Evolutionary conservation across 1,140 invertebrate species (phyloP).

Genomic region (Papilio glaucus): DNA sequence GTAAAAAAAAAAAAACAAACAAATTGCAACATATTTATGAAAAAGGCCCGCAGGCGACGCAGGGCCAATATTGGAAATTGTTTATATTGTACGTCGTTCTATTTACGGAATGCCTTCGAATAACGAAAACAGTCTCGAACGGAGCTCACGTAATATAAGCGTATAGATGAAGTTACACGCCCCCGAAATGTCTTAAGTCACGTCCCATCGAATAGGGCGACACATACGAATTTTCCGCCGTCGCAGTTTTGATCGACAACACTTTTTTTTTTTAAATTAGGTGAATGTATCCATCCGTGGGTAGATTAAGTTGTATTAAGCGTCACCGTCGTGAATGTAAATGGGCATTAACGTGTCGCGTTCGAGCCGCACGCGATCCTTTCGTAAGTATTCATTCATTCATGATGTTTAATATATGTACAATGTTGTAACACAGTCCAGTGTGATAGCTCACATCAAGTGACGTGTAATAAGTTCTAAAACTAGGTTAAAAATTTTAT

Average conservation of each 20-base stretch:
- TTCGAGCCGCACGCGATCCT: constrained; percentile 36
- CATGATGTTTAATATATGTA: constrained; percentile 34
- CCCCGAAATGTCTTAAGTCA: constrained; percentile 38
- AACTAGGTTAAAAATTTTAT: background rate
- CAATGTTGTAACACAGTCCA: background rate
- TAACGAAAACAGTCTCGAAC: constrained; percentile 24
- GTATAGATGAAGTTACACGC: constrained; percentile 26
- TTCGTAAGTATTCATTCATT: constrained; percentile 35
- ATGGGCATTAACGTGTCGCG: constrained; percentile 46
- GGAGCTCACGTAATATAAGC: constrained; percentile 27
- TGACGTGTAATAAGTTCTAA: constrained; percentile 6
- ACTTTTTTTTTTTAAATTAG: constrained; percentile 45
- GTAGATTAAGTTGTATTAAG: constrained; percentile 49
- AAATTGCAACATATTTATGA: constrained; percentile 28
- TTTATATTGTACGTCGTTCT: constrained; percentile 34
- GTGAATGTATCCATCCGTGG: constrained; percentile 38
- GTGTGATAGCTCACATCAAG: constrained; percentile 9
- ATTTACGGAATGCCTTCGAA: constrained; percentile 32
- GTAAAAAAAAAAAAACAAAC: constrained; percentile 23
- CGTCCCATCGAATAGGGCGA: constrained; percentile 35
- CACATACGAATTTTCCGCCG: constrained; percentile 40
- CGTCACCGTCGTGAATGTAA: constrained; percentile 46
- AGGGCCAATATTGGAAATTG: constrained; percentile 36
- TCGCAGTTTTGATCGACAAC: constrained; percentile 48
- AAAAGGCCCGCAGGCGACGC: constrained; percentile 24